These are phyloP conservation scores for Lysiphlebus fabarum DNA, from an alignment of 1,140 invertebrate genomes.

Conservation along the genomic window DNA sequence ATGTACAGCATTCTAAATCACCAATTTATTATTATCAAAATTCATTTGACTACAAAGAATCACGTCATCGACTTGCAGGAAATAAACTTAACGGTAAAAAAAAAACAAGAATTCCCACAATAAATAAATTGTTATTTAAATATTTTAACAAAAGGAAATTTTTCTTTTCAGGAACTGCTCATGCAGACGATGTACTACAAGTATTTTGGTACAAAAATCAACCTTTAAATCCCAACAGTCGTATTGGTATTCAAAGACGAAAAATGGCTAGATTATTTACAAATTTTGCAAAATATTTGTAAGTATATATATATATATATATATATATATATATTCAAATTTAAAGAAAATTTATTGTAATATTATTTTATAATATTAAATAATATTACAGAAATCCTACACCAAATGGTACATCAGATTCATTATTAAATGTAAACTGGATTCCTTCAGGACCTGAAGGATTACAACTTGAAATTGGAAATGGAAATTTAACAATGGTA, in stretches of 20 bases:
- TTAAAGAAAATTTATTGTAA: too few relatives aligned
- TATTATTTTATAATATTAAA: too few relatives aligned
- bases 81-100: not conserved
- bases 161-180: conserved; percentile 1
- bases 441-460: not conserved
- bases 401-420: not conserved
- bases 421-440: conserved; percentile 2
- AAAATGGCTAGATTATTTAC: conserved; percentile 3
- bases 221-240: not conserved
- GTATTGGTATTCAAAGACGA: not conserved
- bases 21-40: conserved; percentile 9
- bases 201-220: conserved; percentile 6
- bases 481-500: not conserved
- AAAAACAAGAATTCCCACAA: too few relatives aligned
- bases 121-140: too few relatives aligned
- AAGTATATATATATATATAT: not conserved
- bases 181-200: conserved; percentile 1
- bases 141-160: too few relatives aligned
- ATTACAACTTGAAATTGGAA: not conserved
- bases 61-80: not conserved
- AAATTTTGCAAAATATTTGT: conserved; percentile 9
- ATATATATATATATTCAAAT: too few relatives aligned
- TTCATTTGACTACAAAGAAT: conserved; percentile 5
- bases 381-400: not conserved
- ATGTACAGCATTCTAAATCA: conserved; percentile 27